Base-by-base conservation (phyloP, 64 coral and sea anemone genomes). In the Montipora foliosa region DNA sequence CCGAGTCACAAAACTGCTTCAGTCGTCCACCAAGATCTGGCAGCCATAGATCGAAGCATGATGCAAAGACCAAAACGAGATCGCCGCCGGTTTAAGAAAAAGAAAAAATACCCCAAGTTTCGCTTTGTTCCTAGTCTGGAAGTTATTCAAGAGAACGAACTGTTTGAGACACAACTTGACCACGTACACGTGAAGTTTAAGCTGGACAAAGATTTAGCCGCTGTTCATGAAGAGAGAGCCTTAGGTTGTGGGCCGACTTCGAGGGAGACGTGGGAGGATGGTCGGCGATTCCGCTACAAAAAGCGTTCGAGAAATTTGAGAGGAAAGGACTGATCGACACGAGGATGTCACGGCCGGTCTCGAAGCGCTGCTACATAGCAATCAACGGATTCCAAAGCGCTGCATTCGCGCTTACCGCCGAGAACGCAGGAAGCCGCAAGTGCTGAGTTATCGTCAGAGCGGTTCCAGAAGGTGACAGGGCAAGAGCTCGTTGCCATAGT, bases 71-170 rank as follows among this genome's bases (percentile, higher is more conserved):
- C 75, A 6, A 88, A 83, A 58, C 60, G 73, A 62, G 87, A 93
- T 67, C 83, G 86, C 0, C 82, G 87, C 79, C 75, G 92, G 19
- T 78, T 75, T 17, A 93, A 50, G 8, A 93, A 93, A 62, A 52
- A 82, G 44, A 79, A 64, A 20, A 88, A 88, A 37, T 87, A 88
- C 44, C 77, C 74, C 3, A 79, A 82, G 68, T 93, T 93, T 72
- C 84, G 58, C 11, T 93, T 93, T 88, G 82, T 59, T 50, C 92
- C 92, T 19, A 79, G 59, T 70, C 92, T 93, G 11, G 92, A 93
- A 76, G 86, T 71, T 76, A 93, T 93, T 73, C 61, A 93, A 50
- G 92, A 93, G 45, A 49, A 86, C 19, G 82, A 86, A 86, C 82
- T 86, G 16, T 86, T 86, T 50, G 82, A 86, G 47, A 86, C 82